Evolutionary conservation across 1,140 invertebrate genomes (phyloP).

Genomic region (Drosophila albomicans): DNA sequence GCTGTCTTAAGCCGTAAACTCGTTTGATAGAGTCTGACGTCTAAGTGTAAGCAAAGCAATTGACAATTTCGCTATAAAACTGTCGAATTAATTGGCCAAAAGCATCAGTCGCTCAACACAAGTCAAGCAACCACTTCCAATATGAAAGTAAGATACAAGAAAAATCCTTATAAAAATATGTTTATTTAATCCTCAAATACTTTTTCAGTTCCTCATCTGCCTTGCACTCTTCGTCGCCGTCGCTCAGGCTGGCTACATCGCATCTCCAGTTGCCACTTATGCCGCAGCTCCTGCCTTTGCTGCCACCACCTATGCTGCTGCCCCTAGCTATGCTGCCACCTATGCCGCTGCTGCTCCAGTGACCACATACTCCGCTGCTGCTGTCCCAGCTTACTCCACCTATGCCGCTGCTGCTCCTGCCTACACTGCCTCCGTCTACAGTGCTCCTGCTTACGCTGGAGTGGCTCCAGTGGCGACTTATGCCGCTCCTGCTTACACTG

Average conservation of each 20-base stretch:
- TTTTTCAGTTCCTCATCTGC: constrained; percentile 72
- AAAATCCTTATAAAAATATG: background rate
- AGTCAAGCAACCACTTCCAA: constrained; percentile 62
- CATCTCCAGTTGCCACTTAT: constrained; percentile 60
- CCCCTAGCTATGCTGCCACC: constrained; percentile 59
- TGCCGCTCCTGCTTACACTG: constrained; percentile 56
- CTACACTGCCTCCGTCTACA: constrained; percentile 64
- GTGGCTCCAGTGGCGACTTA: constrained; percentile 53
- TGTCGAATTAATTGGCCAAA: constrained; percentile 46
- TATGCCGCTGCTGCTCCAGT: constrained; percentile 65
- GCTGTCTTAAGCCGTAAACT: constrained; percentile 69
- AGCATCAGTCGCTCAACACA: constrained; percentile 65
- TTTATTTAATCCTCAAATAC: constrained; percentile 16
- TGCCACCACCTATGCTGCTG: constrained; percentile 64
- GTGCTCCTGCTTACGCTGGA: constrained; percentile 54
- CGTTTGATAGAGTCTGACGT: constrained; percentile 45
- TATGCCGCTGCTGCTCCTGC: constrained; percentile 62
- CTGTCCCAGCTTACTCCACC: constrained; percentile 51
- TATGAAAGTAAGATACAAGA: constrained; percentile 61
- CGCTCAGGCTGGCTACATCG: constrained; percentile 73
- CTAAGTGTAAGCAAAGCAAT: constrained; percentile 13
- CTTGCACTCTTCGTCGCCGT: constrained; percentile 73
- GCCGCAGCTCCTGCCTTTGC: constrained; percentile 59
- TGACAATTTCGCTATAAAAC: constrained; percentile 66
- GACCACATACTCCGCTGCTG: constrained; percentile 62